phyloP scores from a whole-genome alignment of 2,797 vertebrate species.

The Lepus oiostolus region DNA sequence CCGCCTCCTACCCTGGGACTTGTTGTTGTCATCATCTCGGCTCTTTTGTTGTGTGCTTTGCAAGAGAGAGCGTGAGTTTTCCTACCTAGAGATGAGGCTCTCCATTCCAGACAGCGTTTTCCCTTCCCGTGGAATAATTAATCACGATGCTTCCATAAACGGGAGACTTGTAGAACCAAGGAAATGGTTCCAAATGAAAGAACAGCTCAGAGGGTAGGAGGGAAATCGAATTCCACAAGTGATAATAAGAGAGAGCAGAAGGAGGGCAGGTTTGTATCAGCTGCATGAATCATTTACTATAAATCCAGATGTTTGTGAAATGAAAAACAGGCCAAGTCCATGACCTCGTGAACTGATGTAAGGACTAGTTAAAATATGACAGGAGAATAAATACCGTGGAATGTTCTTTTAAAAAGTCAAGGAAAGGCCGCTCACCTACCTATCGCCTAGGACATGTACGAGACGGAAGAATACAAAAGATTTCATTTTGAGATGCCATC shows the following conservation, averaged over 20 bases:
- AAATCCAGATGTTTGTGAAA: slow-evolving; percentile 89
- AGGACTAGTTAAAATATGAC: slow-evolving; percentile 88
- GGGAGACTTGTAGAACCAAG: slow-evolving; percentile 79
- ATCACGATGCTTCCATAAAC: slow-evolving; percentile 68
- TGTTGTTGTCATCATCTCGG: background rate
- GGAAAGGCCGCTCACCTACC: slow-evolving; percentile 69
- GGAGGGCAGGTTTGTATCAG: slow-evolving; percentile 82
- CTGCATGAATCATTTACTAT: slow-evolving; percentile 88
- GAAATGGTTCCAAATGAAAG: slow-evolving; percentile 87
- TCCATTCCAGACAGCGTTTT: slow-evolving; percentile 24
- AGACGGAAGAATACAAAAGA: slow-evolving; percentile 55
- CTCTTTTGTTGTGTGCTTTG: background rate
- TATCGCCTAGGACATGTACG: slow-evolving; percentile 32
- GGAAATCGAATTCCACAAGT: slow-evolving; percentile 89
- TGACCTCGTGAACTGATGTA: slow-evolving; percentile 87
- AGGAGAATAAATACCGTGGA: slow-evolving; percentile 87
- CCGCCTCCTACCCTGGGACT: background rate
- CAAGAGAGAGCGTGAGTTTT: slow-evolving; percentile 28
- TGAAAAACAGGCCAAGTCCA: slow-evolving; percentile 88
- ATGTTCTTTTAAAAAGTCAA: slow-evolving; percentile 74
- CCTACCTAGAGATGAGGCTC: slow-evolving; percentile 47
- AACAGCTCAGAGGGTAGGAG: slow-evolving; percentile 86
- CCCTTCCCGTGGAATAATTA: slow-evolving; percentile 47
- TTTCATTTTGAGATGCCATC: slow-evolving; percentile 62
- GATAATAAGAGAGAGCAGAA: slow-evolving; percentile 88